Conservation (phyloP, 2,888 invertebrate genomes). For the Fissipunctia ypsillon region DNA sequence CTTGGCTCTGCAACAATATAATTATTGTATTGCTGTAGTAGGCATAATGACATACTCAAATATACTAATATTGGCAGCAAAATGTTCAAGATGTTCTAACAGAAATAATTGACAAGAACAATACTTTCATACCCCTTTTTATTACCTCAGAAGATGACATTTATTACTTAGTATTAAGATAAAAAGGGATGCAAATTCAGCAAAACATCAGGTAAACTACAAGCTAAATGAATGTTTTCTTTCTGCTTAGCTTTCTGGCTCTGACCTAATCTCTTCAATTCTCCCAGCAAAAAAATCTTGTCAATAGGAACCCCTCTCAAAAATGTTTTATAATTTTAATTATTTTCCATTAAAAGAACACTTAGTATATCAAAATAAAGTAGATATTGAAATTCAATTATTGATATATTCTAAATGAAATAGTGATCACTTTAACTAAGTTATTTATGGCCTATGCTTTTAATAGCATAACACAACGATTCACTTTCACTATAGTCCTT, state of each 20-base stretch:
- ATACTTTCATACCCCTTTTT: not conserved
- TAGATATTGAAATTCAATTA: not conserved
- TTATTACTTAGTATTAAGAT: no score
- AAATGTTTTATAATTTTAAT: not conserved
- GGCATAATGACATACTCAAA: not conserved
- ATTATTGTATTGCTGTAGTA: not conserved
- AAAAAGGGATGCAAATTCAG: not conserved
- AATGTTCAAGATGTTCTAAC: not conserved
- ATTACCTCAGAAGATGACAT: not conserved
- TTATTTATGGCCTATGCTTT: not conserved
- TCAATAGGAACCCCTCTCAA: not conserved
- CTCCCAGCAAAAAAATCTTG: not conserved
- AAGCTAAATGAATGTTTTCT: not conserved
- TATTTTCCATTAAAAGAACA: not conserved
- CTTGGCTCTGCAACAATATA: constrained; percentile 1
- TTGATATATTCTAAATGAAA: not conserved
- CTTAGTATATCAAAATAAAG: not conserved
- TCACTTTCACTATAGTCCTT: constrained; percentile 28
- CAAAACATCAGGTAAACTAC: not conserved
- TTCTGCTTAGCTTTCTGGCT: not conserved
- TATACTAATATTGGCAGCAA: not conserved
- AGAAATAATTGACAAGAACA: not conserved
- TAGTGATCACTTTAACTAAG: not conserved
- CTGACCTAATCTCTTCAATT: not conserved
- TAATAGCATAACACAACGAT: not conserved